These are phyloP conservation scores for Bufo bufo DNA, from an alignment of 2,113 vertebrate genomes.

Conservation along the genomic window DNA sequence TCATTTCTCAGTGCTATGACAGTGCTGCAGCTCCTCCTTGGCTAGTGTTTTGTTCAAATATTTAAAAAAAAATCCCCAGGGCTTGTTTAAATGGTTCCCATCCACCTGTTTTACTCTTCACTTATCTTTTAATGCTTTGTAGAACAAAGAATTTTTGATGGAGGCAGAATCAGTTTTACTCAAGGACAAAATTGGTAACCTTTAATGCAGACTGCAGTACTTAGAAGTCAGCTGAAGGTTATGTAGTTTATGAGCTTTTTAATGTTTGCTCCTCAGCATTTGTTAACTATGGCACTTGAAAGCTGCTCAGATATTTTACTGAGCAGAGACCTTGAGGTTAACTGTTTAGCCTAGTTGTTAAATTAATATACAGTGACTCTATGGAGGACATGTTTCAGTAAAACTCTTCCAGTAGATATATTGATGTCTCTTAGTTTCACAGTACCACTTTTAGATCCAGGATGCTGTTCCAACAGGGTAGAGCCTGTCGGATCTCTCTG, in stretches of 20 bases:
- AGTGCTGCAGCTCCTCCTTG: not conserved
- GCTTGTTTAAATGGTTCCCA: not conserved
- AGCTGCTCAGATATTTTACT: constrained; percentile 8
- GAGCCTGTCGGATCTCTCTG: no score
- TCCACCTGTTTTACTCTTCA: constrained; percentile 55
- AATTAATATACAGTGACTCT: not conserved
- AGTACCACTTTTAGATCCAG: no score
- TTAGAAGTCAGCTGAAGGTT: constrained; percentile 30
- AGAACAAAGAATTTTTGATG: constrained; percentile 61
- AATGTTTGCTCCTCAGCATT: constrained; percentile 4
- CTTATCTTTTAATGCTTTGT: constrained; percentile 58
- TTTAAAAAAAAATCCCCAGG: not conserved
- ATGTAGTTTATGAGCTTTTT: constrained; percentile 9
- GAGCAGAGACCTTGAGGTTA: not conserved
- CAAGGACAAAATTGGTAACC: constrained; percentile 62
- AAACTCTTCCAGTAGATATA: no score
- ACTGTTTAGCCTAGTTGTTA: not conserved
- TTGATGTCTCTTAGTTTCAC: no score
- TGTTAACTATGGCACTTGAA: not conserved
- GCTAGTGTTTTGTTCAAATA: constrained; percentile 29
- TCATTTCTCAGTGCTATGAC: constrained; percentile 54
- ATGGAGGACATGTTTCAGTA: not conserved
- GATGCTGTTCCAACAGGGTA: no score
- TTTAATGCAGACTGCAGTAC: not conserved
- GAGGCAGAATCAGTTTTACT: constrained; percentile 59